phyloP scores from a whole-genome alignment of 1,140 invertebrate genomes.

The Coenobita brevimanus region DNA sequence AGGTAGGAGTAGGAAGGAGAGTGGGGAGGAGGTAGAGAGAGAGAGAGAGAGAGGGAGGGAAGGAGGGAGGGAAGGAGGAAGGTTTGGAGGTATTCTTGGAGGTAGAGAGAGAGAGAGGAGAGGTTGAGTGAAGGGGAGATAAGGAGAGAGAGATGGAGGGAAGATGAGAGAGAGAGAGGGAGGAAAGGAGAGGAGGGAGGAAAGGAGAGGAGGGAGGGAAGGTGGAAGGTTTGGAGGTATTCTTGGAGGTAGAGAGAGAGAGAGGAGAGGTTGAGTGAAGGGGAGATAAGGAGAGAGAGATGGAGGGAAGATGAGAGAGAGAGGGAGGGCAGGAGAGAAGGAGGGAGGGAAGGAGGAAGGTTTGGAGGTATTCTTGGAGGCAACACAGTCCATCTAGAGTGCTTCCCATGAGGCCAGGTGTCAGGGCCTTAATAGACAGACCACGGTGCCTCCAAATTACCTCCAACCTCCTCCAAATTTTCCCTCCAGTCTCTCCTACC shows the following conservation, averaged over 20 bases:
- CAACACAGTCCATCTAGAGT: not conserved
- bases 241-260: not conserved
- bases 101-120: too few relatives aligned
- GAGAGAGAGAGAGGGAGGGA: conserved; percentile 14
- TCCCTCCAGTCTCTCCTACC: not conserved
- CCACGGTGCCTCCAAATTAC: not conserved
- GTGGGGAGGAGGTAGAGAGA: not conserved
- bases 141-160: conserved; percentile 11
- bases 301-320: conserved; percentile 17
- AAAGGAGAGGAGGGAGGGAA: not conserved
- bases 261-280: not conserved
- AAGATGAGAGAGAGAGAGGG: conserved; percentile 17
- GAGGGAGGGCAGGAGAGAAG: not conserved
- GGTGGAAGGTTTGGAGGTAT: too few relatives aligned
- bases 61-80: not conserved
- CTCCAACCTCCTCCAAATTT: not conserved
- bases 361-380: not conserved
- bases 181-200: not conserved
- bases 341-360: not conserved
- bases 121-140: not conserved
- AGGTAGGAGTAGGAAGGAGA: not conserved
- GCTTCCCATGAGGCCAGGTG: conserved; percentile 41
- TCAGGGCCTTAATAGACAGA: not conserved
- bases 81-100: too few relatives aligned
- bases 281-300: not conserved